Conservation (phyloP, 1,140 invertebrate genomes). For the Zaprionus vittiger region DNA sequence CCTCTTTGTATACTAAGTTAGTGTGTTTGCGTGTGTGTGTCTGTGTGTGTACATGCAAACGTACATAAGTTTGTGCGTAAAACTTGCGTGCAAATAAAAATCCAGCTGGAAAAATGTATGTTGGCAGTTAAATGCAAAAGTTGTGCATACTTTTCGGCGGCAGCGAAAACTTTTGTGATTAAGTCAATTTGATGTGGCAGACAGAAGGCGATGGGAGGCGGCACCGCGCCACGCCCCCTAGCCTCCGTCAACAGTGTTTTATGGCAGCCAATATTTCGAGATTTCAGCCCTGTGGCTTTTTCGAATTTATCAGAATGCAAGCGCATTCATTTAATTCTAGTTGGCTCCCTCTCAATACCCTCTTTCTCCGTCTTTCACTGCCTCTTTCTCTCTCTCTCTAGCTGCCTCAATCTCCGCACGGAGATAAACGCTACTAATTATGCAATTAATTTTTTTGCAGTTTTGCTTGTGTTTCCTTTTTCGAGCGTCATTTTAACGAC, state of each 20-base stretch:
- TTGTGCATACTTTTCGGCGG: conserved; percentile 39
- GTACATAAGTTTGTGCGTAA: conserved; percentile 6
- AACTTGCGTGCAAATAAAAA: conserved; percentile 21
- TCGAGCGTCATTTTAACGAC: conserved; percentile 51
- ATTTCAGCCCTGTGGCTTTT: background rate
- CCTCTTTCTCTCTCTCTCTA: background rate
- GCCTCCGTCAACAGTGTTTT: conserved; percentile 5
- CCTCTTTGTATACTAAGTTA: background rate
- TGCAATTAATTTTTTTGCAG: conserved; percentile 67
- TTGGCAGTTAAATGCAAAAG: conserved; percentile 27
- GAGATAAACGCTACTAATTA: conserved; percentile 61
- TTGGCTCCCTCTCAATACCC: background rate
- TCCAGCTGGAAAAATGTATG: conserved; percentile 14
- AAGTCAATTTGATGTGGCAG: conserved; percentile 50
- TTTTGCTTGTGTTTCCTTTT: conserved; percentile 6
- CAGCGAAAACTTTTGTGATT: conserved; percentile 61
- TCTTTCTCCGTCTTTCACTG: background rate
- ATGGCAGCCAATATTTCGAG: background rate
- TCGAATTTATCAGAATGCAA: conserved; percentile 4
- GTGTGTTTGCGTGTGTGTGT: background rate
- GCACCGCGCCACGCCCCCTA: background rate
- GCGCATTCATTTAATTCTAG: conserved; percentile 1
- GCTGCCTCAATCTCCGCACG: background rate
- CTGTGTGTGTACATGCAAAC: background rate
- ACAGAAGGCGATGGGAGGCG: conserved; percentile 9